Evolutionary conservation across 2,113 vertebrate genomes (phyloP).

Genomic region (Poicephalus meyeri): DNA sequence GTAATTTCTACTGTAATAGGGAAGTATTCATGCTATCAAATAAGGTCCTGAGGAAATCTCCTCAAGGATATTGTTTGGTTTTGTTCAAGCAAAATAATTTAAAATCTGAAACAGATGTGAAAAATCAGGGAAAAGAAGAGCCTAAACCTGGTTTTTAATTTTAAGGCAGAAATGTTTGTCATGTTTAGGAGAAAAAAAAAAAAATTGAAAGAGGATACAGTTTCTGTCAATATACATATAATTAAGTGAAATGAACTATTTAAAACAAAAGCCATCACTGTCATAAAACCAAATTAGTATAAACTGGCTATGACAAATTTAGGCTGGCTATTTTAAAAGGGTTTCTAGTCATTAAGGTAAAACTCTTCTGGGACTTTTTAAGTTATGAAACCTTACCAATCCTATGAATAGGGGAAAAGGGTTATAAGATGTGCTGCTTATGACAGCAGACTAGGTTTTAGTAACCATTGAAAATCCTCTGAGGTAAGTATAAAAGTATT

Average conservation of each 20-base stretch:
- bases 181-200: fast-evolving
- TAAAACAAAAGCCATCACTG: not conserved
- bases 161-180: not conserved
- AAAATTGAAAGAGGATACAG: not conserved
- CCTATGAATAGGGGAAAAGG: not conserved
- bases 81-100: slow-evolving; percentile 9
- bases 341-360: not conserved
- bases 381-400: not conserved
- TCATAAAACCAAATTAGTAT: not conserved
- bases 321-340: not conserved
- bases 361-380: not conserved
- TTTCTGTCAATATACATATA: not conserved
- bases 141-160: not conserved
- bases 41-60: slow-evolving; percentile 16
- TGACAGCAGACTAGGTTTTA: not conserved
- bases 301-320: not conserved
- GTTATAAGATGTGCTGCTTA: not conserved
- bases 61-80: not conserved
- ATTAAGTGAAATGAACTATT: not conserved
- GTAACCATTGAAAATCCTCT: not conserved
- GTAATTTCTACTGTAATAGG: slow-evolving; percentile 19
- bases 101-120: slow-evolving; percentile 15
- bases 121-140: not conserved
- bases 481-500: not conserved
- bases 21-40: not conserved